Evolutionary conservation across 2,113 vertebrate species (phyloP), one percentile per base, ranked within the genome.

Genomic region (Poeciliopsis prolifica): DNA sequence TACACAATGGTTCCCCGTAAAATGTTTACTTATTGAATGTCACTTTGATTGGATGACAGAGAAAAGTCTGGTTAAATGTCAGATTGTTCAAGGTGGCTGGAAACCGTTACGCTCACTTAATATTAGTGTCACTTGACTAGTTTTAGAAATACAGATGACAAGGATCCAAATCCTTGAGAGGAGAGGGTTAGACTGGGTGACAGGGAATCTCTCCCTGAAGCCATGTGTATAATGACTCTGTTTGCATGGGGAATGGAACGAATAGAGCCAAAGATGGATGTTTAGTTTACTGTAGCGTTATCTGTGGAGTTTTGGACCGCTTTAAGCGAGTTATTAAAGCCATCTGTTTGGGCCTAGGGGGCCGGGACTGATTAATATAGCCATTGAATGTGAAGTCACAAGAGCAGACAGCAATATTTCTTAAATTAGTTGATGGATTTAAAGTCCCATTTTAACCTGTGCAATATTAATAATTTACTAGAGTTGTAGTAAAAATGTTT

Each of bases 341-440:
- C 91, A 92, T 91, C 92, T 93, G 83, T 94, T 92, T 93, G 91
- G 92, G 91, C 91, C 79, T 86, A 84, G 61, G 87, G 51, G 83
- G 91, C 80, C 82, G 22, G 84, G 88, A 84, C 90, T 95, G 94
- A 95, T 95, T 94, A 96, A 95, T 95, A 95, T 89, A 74, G 91
- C 91, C 91, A 83, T 79, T 91, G 89, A 93, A 93, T 83, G 73
- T 94, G 87, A 89, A 87, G 93, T 91, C 83, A 75, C 73, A 80
- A 60, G 33, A 29, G 92, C 88, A 88, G 81, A 90, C 93, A 88
- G 78, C 85, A 91, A 93, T 93, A 95, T 94, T 91, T 90, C 92
- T 93, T 86, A 75, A 89, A 71, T 61, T 64, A 66, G 66, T 58
- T 84, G 87, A 88, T 86, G 90, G 78, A 82, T 78, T 68, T 77